Evolutionary conservation across 2,113 vertebrate species (phyloP), one percentile per base, ranked within the genome.

Genomic region (Casuarius casuarius): DNA sequence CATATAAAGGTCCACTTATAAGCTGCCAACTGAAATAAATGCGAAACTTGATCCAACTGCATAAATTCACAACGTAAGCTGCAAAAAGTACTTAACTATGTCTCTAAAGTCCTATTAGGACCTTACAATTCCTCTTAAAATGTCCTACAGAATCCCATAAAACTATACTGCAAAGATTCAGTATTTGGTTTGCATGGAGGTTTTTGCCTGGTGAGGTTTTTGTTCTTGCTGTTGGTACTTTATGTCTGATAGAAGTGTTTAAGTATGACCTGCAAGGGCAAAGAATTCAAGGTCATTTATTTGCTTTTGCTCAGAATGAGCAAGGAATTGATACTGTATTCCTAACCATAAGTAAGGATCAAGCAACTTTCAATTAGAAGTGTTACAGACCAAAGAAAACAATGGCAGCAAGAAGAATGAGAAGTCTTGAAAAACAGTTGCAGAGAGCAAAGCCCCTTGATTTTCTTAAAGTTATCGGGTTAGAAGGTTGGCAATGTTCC

Each of bases 21-120:
- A 94, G 61, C 92, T 91, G 80, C 75, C 92, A 97, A 89, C 84
- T 95, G 89, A 97, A 97, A 96, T 51, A 96, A 84, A 92, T 92
- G 95, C 93, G 94, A 89, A 94, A 94, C 65, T 84, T 93, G 94
- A 95, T 48, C 89, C 92, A 96, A 92, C 46, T 94, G 91, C 88
- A 84, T 90, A 93, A 97, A 98, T 96, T 94, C 25, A 9, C 87
- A 96, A 78, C 63, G 61, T 84, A 92, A 97, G 54, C 71, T 96
- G 81, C 77, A 97, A 93, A 97, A 97, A 92, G 72, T 84, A 81
- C 81, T 96, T 81, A 18, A 73, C 80, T 92, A 56, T 52, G 38
- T 72, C 90, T 56, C 88, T 71, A 46, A 67, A 89, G 61, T 62
- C 89, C 86, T 95, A 58, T 95, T 49, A 95, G 90, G 48, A 95